Evolutionary conservation across 2,797 vertebrate genomes (phyloP).

Genomic region (Leptoclinus maculatus): DNA sequence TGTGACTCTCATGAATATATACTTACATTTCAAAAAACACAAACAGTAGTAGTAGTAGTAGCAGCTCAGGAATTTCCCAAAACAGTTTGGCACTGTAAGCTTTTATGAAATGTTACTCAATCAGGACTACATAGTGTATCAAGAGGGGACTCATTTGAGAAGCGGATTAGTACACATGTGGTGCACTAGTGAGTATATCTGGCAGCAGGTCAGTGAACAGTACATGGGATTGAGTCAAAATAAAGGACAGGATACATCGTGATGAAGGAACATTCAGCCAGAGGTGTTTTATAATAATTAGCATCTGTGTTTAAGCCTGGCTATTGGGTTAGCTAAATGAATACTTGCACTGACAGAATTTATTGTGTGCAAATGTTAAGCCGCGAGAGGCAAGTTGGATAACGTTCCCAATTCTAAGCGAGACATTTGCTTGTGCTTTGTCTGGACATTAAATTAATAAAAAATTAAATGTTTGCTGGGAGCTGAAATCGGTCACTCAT

Average conservation of each 20-base stretch:
- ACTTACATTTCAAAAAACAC: neutral
- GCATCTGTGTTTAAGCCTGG: neutral
- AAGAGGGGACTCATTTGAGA: neutral
- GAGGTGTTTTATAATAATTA: neutral
- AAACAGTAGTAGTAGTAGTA: neutral
- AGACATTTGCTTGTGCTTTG: neutral
- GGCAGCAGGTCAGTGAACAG: neutral
- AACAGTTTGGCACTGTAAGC: neutral
- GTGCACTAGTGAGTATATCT: neutral
- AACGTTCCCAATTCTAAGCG: neutral
- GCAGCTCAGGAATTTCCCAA: neutral
- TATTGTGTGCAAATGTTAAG: neutral
- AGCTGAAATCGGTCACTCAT: neutral
- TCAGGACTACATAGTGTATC: neutral
- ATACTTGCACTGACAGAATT: neutral
- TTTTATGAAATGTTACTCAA: neutral
- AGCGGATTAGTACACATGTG: neutral
- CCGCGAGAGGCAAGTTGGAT: neutral
- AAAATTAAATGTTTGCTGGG: neutral
- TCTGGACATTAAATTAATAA: neutral
- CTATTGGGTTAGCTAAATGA: neutral
- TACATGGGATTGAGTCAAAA: neutral
- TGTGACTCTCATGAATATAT: neutral
- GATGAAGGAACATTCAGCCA: neutral
- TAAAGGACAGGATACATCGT: neutral